Percentiles rank a stretch among this genome's conserved stretches.
Conservation (phyloP, 2,113 vertebrate species). For the Rhinogobius similis region DNA sequence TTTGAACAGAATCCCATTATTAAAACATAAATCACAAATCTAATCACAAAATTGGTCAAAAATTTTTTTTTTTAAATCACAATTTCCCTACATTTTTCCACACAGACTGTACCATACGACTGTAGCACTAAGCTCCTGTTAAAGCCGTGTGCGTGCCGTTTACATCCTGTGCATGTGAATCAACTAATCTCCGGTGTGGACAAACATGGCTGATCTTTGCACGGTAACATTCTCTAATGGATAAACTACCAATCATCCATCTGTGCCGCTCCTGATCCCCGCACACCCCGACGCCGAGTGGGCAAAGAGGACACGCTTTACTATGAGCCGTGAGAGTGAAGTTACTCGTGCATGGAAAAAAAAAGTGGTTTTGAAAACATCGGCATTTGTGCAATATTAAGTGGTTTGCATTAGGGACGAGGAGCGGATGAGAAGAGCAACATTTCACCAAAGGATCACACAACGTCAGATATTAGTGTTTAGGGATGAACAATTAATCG, state of each 20-base stretch:
- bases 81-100: too few species aligned
- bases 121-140: not conserved
- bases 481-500: too few species aligned
- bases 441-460: not conserved
- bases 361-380: not conserved
- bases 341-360: not conserved
- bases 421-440: not conserved
- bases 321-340: not conserved
- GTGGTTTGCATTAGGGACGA: not conserved
- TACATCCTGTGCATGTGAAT: not conserved
- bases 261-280: not conserved
- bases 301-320: not conserved
- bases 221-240: not conserved
- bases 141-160: not conserved
- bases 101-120: not conserved
- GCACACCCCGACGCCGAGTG: not conserved
- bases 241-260: not conserved
- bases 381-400: slow-evolving; percentile 3
- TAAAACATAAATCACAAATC: too few species aligned
- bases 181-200: not conserved
- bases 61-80: too few species aligned
- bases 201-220: not conserved
- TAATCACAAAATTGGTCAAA: too few species aligned
- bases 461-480: too few species aligned
- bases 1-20: too few species aligned